A percentile compares a stretch with the other conserved stretches of the same genome.
Evolutionary conservation across 2,888 invertebrate species (phyloP).

Genomic region (Micropterix aruncella): DNA sequence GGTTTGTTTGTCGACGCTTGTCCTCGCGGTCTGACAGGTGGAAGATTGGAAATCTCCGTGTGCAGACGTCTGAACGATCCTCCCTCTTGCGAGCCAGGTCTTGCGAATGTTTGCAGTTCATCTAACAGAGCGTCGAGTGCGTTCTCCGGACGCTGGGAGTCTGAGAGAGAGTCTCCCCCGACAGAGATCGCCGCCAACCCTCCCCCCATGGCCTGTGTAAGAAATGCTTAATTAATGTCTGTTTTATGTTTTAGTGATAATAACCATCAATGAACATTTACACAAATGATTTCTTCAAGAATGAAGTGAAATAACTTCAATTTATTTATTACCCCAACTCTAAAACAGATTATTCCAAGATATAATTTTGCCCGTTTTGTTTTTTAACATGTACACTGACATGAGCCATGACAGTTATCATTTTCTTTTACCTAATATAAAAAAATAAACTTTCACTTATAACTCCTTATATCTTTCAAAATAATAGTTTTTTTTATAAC

Average conservation of each 20-base stretch:
- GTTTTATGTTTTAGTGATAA: no score
- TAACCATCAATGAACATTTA: not conserved
- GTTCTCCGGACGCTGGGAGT: conserved; percentile 73
- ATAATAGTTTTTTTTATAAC: no score
- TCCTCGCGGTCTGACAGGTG: conserved; percentile 52
- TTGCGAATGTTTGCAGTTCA: conserved; percentile 77
- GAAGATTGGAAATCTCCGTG: conserved; percentile 67
- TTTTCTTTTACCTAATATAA: no score
- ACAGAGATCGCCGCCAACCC: conserved; percentile 38
- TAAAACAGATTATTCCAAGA: no score
- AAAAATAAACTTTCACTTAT: no score
- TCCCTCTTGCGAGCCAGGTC: conserved; percentile 17
- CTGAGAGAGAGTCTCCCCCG: conserved; percentile 39
- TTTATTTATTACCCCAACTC: no score
- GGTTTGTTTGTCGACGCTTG: conserved; percentile 50
- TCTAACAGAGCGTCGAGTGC: conserved; percentile 95
- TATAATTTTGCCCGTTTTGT: no score
- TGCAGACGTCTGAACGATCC: conserved; percentile 60
- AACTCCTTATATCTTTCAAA: no score
- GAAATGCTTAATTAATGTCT: no score
- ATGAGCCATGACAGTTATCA: no score
- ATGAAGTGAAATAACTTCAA: not conserved
- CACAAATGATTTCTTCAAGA: not conserved
- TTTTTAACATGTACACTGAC: no score
- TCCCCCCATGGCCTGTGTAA: conserved; percentile 37